These are phyloP conservation scores for Conus ventricosus DNA, from an alignment of 1,140 invertebrate species.

Conservation along the genomic window DNA sequence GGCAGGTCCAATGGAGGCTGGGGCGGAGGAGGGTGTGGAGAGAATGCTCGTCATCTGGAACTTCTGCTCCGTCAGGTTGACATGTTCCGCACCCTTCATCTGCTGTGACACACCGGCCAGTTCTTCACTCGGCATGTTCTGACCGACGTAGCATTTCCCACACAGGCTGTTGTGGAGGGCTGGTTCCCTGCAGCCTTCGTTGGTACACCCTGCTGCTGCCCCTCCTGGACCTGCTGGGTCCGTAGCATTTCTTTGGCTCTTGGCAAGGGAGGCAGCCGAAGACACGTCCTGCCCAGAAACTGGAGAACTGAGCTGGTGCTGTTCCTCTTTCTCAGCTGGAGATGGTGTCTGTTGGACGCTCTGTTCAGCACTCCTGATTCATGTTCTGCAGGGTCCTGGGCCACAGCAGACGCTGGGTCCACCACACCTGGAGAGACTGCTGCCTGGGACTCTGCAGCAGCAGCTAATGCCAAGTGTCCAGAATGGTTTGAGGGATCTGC, in stretches of 20 bases:
- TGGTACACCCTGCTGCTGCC: not conserved
- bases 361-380: not conserved
- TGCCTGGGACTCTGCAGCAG: not conserved
- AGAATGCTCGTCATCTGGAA: not conserved
- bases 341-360: not conserved
- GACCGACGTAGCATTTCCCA: slow-evolving; percentile 40
- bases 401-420: not conserved
- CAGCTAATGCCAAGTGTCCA: not conserved
- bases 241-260: not conserved
- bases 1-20: not conserved
- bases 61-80: not conserved
- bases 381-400: not conserved
- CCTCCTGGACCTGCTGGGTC: not conserved
- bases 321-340: too few species aligned
- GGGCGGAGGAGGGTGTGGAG: not conserved
- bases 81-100: not conserved
- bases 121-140: not conserved
- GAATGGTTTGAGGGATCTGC: not conserved
- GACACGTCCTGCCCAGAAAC: not conserved
- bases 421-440: not conserved
- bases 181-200: not conserved
- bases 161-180: slow-evolving; percentile 38
- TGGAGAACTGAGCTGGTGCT: not conserved
- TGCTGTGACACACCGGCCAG: not conserved
- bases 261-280: not conserved